Evolutionary conservation across 2,113 vertebrate species (phyloP), one percentile per base, ranked within the genome.

Genomic region (Thamnophis sirtalis): DNA sequence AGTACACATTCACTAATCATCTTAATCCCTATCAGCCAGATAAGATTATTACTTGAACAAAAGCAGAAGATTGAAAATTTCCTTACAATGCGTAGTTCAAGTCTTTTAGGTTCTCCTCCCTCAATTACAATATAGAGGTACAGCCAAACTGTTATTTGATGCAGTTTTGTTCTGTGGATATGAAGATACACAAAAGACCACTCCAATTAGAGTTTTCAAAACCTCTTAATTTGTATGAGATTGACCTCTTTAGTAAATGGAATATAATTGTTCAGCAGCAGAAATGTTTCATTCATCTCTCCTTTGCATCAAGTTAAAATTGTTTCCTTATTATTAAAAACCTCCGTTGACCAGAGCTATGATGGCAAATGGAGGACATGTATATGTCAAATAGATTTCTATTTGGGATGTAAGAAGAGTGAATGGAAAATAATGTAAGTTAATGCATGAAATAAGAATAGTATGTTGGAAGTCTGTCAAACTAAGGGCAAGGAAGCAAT

Each of bases 21-120:
- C 93, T 95, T 95, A 96, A 96, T 92, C 90, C 89, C 38, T 26
- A 95, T 96, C 95, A 95, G 88, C 96, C 93, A 94, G 92, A 88
- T 88, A 80, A 95, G 94, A 96, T 97, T 96, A 95, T 26, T 88
- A 49, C 91, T 93, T 85, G 90, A 60, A 93, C 91, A 5, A 87
- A 93, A 90, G 21, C 90, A 1, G 51, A 53, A 54, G 84, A 94
- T 28, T 95, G 95, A 92, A 93, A 94, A 94, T 95, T 94, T 95
- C 91, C 91, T 92, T 89, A 92, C 80, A 55, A 80, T 91, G 38
- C 13, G 9, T 92, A n/a, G 21, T 8, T 6, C 49, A 58, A 58
- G 93, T 56, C 21, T 43, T 94, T 54, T 0, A 60, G 0, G 13
- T 73, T 80, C 90, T 91, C 80, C 15, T 17, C 28, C 28, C 43